Evolutionary conservation across 2,113 vertebrate species (phyloP), one percentile per base, ranked within the genome.

Genomic region (Indicator maculatus): DNA sequence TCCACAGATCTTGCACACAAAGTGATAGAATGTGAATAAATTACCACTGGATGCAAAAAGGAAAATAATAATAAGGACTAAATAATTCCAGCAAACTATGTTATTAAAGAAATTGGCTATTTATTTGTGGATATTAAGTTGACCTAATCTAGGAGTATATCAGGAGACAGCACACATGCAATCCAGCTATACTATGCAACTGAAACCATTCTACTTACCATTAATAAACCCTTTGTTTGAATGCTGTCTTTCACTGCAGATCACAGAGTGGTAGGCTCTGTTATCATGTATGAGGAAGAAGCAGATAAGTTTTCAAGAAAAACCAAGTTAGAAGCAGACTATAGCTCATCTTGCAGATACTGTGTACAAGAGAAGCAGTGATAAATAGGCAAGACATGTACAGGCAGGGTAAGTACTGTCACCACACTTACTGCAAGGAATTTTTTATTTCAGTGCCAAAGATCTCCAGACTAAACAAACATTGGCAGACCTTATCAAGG

Each of bases 401-500:
- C 36, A 80, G 50, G 73, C 52, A 45, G n/a, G 9, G 18, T 53
- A 76, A 96, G 30, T 63, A 66, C 6, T 41, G 27, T 76, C 10
- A 0, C 92, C 86, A 91, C 17, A 63, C 11, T 83, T 73, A 15
- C 30, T 39, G n/a, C 36, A 83, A 82, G 36, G 36, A 86, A 76
- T 71, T 89, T 80, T 79, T 79, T 76, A 92, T 85, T 90, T 89
- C 67, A 12, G 17, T 76, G 89, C 82, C 93, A 93, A 93, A 70
- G 59, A 12, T 56, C 76, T 87, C 52, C 84, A 95, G 75, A 92
- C 81, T 89, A 87, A 93, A 84, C 50, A 89, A 90, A 72, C 52
- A 33, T 2, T 28, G 59, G 64, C n/a, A 81, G 47, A 11, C 7
- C 10, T 89, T 89, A 85, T 55, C 59, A 53, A 85, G 70, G 47